Evolutionary conservation across 2,797 vertebrate genomes (phyloP), one percentile per base, ranked within the genome.

Genomic region (Lerista edwardsae): DNA sequence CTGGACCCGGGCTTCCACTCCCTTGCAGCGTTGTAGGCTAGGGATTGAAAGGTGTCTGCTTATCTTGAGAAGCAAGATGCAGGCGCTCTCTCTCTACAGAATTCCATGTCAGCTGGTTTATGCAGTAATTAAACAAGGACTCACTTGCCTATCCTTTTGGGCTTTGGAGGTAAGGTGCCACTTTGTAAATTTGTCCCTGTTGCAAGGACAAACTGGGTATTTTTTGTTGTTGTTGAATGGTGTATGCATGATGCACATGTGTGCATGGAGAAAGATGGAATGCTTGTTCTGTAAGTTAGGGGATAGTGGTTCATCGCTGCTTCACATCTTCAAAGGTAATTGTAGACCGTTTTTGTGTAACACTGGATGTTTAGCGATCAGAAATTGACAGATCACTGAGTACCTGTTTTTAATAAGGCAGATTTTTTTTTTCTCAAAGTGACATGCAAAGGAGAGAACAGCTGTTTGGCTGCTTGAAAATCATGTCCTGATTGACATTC

Each of bases 351-450:
- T 64, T 39, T 15, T 74, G 6, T 80, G 59, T 84, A 10, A 1
- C 17, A 41, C 86, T 21, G n/a, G 2, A 1, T 76, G 12, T 4
- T 6, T 41, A 39, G 6, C 10, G 55, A 72, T 86, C 69, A 12
- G 10, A 2, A 65, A 71, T 21, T 77, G 1, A 34, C 27, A 77
- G 31, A 64, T 68, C 5, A 31, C 6, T 57, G 51, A 36, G 12
- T 83, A 81, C 51, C 55, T 81, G 39, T 81, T 80, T 80, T 86
- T 81, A 86, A 86, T 81, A 86, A 76, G 79, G 65, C 79, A 86
- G 47, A 69, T n/a, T 34, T 83, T 64, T 88, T 6, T 89, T 59
- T 19, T 10, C 51, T 86, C 0, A 71, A 21, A 27, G 47, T 84
- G 62, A 90, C 44, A 72, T 84, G 34, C 27, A 57, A 47, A 84